Evolutionary conservation across 2,797 vertebrate species (phyloP).

Genomic region (Syngnathus rostellatus): DNA sequence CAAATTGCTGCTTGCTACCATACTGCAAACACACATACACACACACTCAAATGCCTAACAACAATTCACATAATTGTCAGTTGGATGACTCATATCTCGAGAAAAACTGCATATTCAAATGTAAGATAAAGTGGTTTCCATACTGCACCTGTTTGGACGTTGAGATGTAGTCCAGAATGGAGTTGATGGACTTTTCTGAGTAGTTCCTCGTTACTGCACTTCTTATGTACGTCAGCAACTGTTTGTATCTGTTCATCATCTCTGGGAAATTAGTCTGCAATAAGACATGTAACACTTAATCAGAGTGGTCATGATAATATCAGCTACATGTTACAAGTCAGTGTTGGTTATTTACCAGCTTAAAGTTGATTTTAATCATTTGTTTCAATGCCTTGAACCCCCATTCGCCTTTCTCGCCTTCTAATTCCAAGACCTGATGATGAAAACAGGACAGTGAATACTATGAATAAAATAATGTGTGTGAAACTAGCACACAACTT

Average conservation of each 20-base stretch:
- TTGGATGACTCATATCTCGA: not conserved
- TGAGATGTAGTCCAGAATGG: slow-evolving; percentile 99
- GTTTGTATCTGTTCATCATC: slow-evolving; percentile 99
- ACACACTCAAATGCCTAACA: too few species aligned
- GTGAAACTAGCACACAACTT: not conserved
- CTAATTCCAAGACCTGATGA: slow-evolving; percentile 89
- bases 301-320: not conserved
- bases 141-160: slow-evolving; percentile 95
- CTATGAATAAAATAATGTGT: not conserved
- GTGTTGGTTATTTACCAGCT: slow-evolving; percentile 76
- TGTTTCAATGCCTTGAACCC: slow-evolving; percentile 99
- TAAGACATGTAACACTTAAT: slow-evolving; percentile 12
- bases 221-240: slow-evolving; percentile 94
- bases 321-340: not conserved
- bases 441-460: not conserved
- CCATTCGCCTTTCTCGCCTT: slow-evolving; percentile 99
- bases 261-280: slow-evolving; percentile 94
- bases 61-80: too few species aligned
- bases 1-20: not conserved
- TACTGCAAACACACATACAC: too few species aligned
- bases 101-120: not conserved
- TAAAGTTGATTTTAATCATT: slow-evolving; percentile 99
- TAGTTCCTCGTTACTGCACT: slow-evolving; percentile 99
- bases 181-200: slow-evolving; percentile 99
- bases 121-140: too few species aligned